phyloP scores from a whole-genome alignment of 2,888 invertebrate genomes.

The Leucozona laternaria region DNA sequence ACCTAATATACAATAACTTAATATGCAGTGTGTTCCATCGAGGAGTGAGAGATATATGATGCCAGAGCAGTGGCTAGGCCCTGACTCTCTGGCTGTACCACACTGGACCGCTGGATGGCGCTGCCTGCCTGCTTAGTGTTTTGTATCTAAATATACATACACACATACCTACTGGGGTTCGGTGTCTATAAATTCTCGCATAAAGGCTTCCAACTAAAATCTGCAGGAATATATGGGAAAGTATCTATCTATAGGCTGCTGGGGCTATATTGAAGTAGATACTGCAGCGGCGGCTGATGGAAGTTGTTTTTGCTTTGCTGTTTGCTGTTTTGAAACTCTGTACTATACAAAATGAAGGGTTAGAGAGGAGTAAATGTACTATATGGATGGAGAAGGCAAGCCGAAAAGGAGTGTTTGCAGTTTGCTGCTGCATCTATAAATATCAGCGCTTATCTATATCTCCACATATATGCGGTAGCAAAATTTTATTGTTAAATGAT shows the following conservation, averaged over 20 bases:
- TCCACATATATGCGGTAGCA: slow-evolving; percentile 74
- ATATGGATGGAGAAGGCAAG: no score
- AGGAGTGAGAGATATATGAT: slow-evolving; percentile 76
- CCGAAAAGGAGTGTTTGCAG: slow-evolving; percentile 68
- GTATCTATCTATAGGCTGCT: slow-evolving; percentile 30
- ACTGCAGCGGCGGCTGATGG: slow-evolving; percentile 39
- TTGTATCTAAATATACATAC: slow-evolving; percentile 4
- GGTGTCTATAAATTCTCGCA: slow-evolving; percentile 74
- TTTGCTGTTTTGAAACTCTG: slow-evolving; percentile 52
- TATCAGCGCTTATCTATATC: slow-evolving; percentile 75
- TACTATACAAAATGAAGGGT: neutral
- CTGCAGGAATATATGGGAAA: slow-evolving; percentile 71
- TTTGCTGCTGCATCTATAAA: slow-evolving; percentile 74
- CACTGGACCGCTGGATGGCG: slow-evolving; percentile 53
- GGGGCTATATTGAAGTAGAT: slow-evolving; percentile 38
- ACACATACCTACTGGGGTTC: slow-evolving; percentile 15
- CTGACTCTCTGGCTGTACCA: slow-evolving; percentile 43
- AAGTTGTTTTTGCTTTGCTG: slow-evolving; percentile 50
- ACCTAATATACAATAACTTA: slow-evolving; percentile 85
- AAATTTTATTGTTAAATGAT: slow-evolving; percentile 76
- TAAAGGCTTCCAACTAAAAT: slow-evolving; percentile 75
- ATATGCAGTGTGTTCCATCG: slow-evolving; percentile 81
- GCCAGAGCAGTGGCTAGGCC: slow-evolving; percentile 64
- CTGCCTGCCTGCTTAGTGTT: slow-evolving; percentile 58
- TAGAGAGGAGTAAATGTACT: neutral